These are phyloP conservation scores for Drosophila sechellia DNA, from an alignment of 1,140 invertebrate genomes.

Conservation along the genomic window DNA sequence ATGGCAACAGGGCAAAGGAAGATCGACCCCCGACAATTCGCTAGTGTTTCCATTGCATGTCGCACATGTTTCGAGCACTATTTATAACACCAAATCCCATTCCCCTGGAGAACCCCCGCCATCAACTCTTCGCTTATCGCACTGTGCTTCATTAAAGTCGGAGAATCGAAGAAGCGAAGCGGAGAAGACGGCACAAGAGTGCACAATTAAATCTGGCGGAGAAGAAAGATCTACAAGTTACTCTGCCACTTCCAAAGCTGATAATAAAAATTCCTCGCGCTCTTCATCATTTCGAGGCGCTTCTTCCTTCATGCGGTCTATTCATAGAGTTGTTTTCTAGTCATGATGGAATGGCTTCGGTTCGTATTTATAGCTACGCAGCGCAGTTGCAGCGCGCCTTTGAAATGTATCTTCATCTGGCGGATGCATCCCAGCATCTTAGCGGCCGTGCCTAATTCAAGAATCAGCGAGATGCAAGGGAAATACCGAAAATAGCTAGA, in stretches of 20 bases:
- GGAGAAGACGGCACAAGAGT: conserved; percentile 12
- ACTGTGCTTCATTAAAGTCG: conserved; percentile 31
- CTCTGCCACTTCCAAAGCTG: conserved; percentile 23
- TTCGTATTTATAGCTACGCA: conserved; percentile 30
- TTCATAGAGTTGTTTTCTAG: conserved; percentile 40
- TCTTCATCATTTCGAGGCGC: conserved; percentile 19
- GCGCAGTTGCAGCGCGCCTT: conserved; percentile 18
- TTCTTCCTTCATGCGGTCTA: conserved; percentile 12
- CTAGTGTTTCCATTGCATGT: conserved; percentile 5
- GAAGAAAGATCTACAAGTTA: conserved; percentile 9
- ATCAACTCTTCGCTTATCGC: conserved; percentile 29
- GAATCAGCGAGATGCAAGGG: conserved; percentile 6
- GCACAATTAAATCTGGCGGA: conserved; percentile 31
- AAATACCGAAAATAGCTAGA: conserved; percentile 26
- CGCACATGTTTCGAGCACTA: conserved; percentile 17
- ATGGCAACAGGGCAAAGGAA: conserved; percentile 16
- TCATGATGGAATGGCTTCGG: conserved; percentile 34
- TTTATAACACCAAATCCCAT: conserved; percentile 20
- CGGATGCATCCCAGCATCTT: conserved; percentile 14
- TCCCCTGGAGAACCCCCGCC: background rate
- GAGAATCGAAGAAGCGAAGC: conserved; percentile 13
- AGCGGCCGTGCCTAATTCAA: conserved; percentile 27
- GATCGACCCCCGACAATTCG: conserved; percentile 29
- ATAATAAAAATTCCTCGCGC: conserved; percentile 36
- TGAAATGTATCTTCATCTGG: conserved; percentile 32